Evolutionary conservation across 2,888 invertebrate genomes (phyloP), one percentile per base, ranked within the genome.

Genomic region (Lasioglossum figueresi): DNA sequence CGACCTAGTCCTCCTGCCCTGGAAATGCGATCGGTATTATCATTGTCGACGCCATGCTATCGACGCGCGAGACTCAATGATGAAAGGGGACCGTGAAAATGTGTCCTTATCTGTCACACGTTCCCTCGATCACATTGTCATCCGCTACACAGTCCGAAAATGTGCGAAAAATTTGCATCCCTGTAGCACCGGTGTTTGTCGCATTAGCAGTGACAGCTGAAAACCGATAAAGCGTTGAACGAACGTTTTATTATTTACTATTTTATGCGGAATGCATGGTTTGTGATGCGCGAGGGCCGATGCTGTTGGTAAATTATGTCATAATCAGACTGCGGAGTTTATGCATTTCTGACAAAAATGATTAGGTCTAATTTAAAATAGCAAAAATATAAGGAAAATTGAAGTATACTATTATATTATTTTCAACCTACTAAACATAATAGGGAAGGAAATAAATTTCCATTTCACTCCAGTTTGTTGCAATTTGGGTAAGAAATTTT

Each of bases 1-100:
- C 91, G 94, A 94, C 93, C 93, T 92, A 94, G 93, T 92, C 92
- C 90, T 80, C 88, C 81, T 93, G 92, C 86, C 92, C 92, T 93
- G 88, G 85, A 93, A 92, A 92, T 84, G 45, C 79, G 84, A 86
- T 86, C 82, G 34, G 84, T 48, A 82, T 87, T 84, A 82, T 86
- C 83, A 45, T 73, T 70, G 82, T 73, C 76, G 48, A 72, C 72
- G 75, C 37, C 31, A 27, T 66, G 79, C 70, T 85, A 82, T 79
- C 87, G 68, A 23, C 31, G 31, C 45, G 66, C 78, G 71, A 80
- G 31, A 52, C 52, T 84, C 74, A 78, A 81, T 81, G 74, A 73
- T 79, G 74, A 59, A 43, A 71, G 76, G 59, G 71, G 89, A 71
- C 82, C 83, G 83, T 83, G 45, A 72, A 72, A 72, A 31, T 19